A percentile compares a stretch with the other conserved stretches of the same genome.
Conservation (phyloP, 2,888 invertebrate species). For the Dilophus febrilis region DNA sequence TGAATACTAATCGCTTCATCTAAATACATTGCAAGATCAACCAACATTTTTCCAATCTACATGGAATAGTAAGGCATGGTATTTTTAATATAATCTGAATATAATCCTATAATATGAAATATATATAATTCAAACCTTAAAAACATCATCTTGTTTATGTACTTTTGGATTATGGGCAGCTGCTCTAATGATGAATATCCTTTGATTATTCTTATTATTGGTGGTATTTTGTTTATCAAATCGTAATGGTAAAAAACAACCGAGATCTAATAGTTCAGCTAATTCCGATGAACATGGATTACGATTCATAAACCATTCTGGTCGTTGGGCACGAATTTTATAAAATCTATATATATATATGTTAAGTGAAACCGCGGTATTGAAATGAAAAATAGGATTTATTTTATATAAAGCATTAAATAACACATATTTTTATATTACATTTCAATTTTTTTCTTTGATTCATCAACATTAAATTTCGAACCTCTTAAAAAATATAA, state of each 20-base stretch:
- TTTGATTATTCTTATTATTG: constrained; percentile 32
- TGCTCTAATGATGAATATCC: constrained; percentile 41
- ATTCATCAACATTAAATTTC: constrained; percentile 40
- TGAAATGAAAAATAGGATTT: not conserved
- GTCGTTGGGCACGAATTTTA: constrained; percentile 33
- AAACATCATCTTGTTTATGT: constrained; percentile 39
- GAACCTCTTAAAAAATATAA: constrained; percentile 40
- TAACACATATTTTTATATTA: constrained; percentile 9
- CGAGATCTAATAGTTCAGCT: constrained; percentile 37
- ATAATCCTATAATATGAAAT: too few species aligned
- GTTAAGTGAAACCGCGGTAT: not conserved
- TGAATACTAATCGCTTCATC: constrained; percentile 31
- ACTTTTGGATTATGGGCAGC: constrained; percentile 39
- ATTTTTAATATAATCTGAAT: too few species aligned
- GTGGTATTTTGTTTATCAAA: too few species aligned
- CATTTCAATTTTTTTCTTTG: constrained; percentile 38
- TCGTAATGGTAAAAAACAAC: constrained; percentile 41
- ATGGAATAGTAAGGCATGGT: constrained; percentile 7
- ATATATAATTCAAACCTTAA: constrained; percentile 39
- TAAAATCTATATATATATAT: constrained; percentile 28
- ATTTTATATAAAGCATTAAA: not conserved
- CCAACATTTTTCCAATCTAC: constrained; percentile 39
- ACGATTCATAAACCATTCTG: constrained; percentile 43
- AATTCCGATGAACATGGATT: constrained; percentile 39
- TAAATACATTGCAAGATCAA: constrained; percentile 38